A percentile compares a stretch with the other conserved stretches of the same genome.
phyloP scores from a whole-genome alignment of 1,140 invertebrate species.

The Mercenaria mercenaria region DNA sequence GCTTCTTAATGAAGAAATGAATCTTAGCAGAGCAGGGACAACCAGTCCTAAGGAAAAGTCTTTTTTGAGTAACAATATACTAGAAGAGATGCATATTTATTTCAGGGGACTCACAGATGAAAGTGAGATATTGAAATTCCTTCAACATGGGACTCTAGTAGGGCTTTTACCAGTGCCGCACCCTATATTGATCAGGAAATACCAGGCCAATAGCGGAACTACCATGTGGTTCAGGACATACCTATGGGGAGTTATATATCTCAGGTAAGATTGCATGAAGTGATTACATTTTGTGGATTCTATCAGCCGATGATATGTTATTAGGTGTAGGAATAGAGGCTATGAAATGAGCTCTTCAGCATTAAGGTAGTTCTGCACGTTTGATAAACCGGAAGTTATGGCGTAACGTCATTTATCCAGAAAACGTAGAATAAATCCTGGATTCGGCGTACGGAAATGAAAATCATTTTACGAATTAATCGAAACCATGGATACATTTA shows the following conservation, averaged over 20 bases:
- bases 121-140: constrained; percentile 99
- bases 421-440: too few species aligned
- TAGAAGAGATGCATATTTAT: too few species aligned
- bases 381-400: too few species aligned
- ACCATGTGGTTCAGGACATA: constrained; percentile 99
- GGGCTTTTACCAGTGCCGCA: constrained; percentile 99
- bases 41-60: too few species aligned
- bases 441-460: too few species aligned
- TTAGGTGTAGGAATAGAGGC: not conserved
- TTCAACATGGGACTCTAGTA: constrained; percentile 99
- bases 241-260: constrained; percentile 99
- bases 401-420: too few species aligned
- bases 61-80: too few species aligned
- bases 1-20: too few species aligned
- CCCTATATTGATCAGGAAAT: constrained; percentile 99
- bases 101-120: constrained; percentile 98
- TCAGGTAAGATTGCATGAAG: constrained; percentile 90
- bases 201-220: constrained; percentile 99
- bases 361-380: too few species aligned
- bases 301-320: not conserved
- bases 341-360: not conserved
- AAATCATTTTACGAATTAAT: too few species aligned
- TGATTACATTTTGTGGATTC: not conserved
- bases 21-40: too few species aligned
- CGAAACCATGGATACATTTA: too few species aligned